A percentile compares a stretch with the other conserved stretches of the same genome.
Evolutionary conservation across 2,113 vertebrate species (phyloP).

Genomic region (Sylvilagus bachmani): DNA sequence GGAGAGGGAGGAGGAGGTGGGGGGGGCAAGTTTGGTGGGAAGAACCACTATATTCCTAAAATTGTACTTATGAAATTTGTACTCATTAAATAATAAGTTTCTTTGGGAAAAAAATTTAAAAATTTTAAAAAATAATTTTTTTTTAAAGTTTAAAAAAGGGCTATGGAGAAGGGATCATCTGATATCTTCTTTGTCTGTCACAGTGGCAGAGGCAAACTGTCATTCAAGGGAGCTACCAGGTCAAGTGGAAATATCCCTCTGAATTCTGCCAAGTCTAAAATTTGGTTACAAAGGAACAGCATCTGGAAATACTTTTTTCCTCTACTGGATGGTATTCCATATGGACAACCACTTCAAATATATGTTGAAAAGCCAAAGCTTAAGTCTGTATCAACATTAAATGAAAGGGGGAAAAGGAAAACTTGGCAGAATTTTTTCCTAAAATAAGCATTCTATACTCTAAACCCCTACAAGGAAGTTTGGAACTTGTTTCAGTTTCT

Average conservation of each 20-base stretch:
- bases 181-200: not conserved
- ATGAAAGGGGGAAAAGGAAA: slow-evolving; percentile 28
- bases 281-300: slow-evolving; percentile 64
- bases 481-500: slow-evolving; percentile 56
- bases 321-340: slow-evolving; percentile 60
- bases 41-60: too few species aligned
- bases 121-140: too few species aligned
- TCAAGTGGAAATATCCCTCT: slow-evolving; percentile 36
- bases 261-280: slow-evolving; percentile 35
- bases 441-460: slow-evolving; percentile 63
- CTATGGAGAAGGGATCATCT: not conserved
- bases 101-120: too few species aligned
- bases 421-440: slow-evolving; percentile 32
- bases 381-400: slow-evolving; percentile 65
- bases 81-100: too few species aligned
- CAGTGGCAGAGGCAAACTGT: not conserved
- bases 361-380: slow-evolving; percentile 65
- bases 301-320: slow-evolving; percentile 72
- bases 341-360: slow-evolving; percentile 61
- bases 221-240: not conserved
- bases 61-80: too few species aligned
- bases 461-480: slow-evolving; percentile 55
- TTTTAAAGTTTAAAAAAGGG: not conserved
- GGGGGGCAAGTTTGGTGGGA: too few species aligned
- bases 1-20: too few species aligned